Evolutionary conservation across 2,113 vertebrate genomes (phyloP).

Genomic region (Catharus bicknelli): DNA sequence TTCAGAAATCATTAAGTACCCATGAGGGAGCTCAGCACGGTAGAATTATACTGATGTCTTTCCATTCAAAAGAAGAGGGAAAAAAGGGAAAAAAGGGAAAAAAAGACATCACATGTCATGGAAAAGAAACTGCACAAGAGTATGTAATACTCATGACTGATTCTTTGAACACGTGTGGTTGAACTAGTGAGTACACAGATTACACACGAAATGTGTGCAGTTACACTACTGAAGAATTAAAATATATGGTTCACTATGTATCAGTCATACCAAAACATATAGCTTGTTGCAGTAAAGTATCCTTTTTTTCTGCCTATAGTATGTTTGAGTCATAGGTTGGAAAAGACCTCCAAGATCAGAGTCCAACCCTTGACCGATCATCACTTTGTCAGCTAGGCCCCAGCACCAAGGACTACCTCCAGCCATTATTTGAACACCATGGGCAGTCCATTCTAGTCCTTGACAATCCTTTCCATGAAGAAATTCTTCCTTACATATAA

Average conservation of each 20-base stretch:
- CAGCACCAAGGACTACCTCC: not conserved
- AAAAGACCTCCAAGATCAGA: not conserved
- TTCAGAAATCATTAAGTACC: not conserved
- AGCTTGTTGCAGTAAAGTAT: not conserved
- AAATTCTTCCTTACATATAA: not conserved
- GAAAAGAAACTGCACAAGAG: not conserved
- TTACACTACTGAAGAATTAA: not conserved
- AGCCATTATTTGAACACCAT: not conserved
- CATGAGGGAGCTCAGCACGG: not conserved
- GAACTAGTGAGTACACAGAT: not conserved
- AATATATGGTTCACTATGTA: not conserved
- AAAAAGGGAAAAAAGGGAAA: not conserved
- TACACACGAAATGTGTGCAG: not conserved
- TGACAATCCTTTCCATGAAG: accelerated
- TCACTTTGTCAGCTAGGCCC: not conserved
- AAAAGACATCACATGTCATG: not conserved
- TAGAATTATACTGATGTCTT: not conserved
- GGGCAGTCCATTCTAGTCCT: not conserved
- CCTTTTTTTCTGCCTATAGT: not conserved
- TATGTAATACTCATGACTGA: not conserved
- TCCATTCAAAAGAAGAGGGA: not conserved
- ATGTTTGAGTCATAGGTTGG: not conserved
- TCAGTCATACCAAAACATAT: not conserved
- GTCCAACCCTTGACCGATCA: not conserved
- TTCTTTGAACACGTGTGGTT: not conserved